Base-by-base conservation (phyloP, 2,797 vertebrate species). In the Alca torda region DNA sequence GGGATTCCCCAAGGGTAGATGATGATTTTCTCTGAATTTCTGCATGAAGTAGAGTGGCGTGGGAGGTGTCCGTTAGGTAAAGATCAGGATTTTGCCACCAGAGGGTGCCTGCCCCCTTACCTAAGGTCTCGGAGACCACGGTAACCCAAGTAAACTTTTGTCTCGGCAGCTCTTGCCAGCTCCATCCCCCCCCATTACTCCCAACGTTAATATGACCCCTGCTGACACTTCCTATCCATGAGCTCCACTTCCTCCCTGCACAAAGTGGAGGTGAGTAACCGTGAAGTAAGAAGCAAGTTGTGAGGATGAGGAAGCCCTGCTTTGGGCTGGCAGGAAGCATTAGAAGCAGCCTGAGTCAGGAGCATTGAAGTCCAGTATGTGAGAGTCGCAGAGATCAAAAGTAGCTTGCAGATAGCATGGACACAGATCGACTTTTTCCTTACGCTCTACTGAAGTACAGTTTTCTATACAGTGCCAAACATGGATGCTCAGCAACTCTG, bases 51-150 rank as follows among this genome's bases (percentile, higher is more conserved):
- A 39, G 19, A 7, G 17, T 13, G 18, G 48, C 6, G 3, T 35
- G 25, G 24, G 7, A 87, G 31, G 16, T 64, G 25, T 39, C 45
- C 11, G 0, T 19, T 30, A 43, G 21, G 56, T 74, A 73, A 83
- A 89, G 41, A 67, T 35, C 28, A 74, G n/a, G 28, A 23, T 78
- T 89, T 92, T 93, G 79, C 93, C 90, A 81, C 73, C 95, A 94
- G 91, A 90, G 76, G 87, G 91, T 95, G 90, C 57, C 37, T 87
- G 51, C 20, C 64, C 43, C 64, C n/a, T 82, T 59, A 63, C 46
- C 64, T 17, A 74, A 30, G 0, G 0, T 19, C 16, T 68, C 1
- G 0, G 35, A 81, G 53, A 10, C 10, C 1, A 33, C 43, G 19
- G 18, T 26, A 51, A 83, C 12, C 35, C 31, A 1, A 3, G 6